These are phyloP conservation scores for Montipora foliosa DNA, from an alignment of 64 coral and sea anemone species.

Conservation along the genomic window DNA sequence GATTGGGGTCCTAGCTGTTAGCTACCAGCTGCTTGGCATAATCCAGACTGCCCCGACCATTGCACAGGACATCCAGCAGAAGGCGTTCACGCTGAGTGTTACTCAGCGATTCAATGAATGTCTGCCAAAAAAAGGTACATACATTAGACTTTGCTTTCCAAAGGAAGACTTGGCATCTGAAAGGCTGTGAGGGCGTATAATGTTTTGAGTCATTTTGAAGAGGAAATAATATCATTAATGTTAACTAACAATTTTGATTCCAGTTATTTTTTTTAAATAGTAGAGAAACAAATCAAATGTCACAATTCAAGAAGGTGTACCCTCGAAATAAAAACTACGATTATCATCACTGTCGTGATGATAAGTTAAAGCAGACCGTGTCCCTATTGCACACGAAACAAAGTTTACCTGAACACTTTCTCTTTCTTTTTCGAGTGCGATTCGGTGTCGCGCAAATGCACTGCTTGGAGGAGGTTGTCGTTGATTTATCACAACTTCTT, in stretches of 20 bases:
- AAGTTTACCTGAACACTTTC: conserved; percentile 14
- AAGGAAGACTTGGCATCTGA: conserved; percentile 13
- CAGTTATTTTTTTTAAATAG: neutral
- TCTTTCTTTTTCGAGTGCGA: conserved; percentile 8
- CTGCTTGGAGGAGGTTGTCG: conserved; percentile 1
- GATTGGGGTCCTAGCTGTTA: conserved; percentile 2
- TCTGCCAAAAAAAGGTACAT: conserved; percentile 7
- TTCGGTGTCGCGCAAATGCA: neutral
- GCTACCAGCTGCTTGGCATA: neutral
- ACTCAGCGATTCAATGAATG: conserved; percentile 4
- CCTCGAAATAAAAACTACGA: conserved; percentile 4
- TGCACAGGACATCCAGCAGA: conserved; percentile 8
- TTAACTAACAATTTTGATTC: conserved; percentile 9
- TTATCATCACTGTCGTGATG: conserved; percentile 5
- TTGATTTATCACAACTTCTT: conserved; percentile 2
- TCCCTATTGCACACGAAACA: conserved; percentile 12
- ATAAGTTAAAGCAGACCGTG: conserved; percentile 13
- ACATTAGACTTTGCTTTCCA: conserved; percentile 1
- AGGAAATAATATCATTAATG: neutral
- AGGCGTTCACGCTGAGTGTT: neutral
- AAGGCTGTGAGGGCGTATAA: conserved; percentile 7
- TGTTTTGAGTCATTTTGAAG: conserved; percentile 7
- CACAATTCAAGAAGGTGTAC: neutral
- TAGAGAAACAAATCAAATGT: neutral
- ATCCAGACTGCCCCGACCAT: conserved; percentile 3